Evolutionary conservation across 2,113 vertebrate genomes (phyloP).

Genomic region (Phasianus colchicus): DNA sequence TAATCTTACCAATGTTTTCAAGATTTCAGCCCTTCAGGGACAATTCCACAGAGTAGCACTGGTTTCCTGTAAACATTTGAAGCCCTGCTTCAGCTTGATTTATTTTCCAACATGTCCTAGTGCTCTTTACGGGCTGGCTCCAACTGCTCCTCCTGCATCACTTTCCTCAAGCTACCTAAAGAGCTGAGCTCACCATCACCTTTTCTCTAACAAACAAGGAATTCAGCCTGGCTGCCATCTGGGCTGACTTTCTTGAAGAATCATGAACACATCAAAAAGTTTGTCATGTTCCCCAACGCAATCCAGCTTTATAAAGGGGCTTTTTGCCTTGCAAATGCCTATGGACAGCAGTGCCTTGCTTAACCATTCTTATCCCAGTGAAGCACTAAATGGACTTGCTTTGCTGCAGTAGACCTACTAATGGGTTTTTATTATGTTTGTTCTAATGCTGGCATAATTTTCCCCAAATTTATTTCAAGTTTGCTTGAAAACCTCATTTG

Average conservation of each 20-base stretch:
- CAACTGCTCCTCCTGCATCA: background rate
- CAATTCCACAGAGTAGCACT: background rate
- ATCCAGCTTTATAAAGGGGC: background rate
- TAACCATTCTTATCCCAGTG: background rate
- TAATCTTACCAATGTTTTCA: background rate
- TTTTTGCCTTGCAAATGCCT: background rate
- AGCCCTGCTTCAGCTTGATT: background rate
- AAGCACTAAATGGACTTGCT: background rate
- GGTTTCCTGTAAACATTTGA: background rate
- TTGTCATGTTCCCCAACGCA: background rate
- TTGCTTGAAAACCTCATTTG: slow-evolving; percentile 70
- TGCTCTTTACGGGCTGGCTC: background rate
- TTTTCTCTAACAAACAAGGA: background rate
- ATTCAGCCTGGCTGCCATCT: background rate
- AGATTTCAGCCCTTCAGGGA: background rate
- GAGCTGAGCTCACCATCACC: background rate
- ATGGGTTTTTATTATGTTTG: slow-evolving; percentile 18
- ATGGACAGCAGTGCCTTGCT: background rate
- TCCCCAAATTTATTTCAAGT: slow-evolving; percentile 63
- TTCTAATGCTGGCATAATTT: slow-evolving; percentile 49
- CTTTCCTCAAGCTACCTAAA: background rate
- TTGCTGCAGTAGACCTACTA: background rate
- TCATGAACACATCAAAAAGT: accelerated
- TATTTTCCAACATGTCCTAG: background rate
- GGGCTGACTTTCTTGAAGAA: background rate